Evolutionary conservation across 2,113 vertebrate species (phyloP).

Genomic region (Opisthocomus hoazin): DNA sequence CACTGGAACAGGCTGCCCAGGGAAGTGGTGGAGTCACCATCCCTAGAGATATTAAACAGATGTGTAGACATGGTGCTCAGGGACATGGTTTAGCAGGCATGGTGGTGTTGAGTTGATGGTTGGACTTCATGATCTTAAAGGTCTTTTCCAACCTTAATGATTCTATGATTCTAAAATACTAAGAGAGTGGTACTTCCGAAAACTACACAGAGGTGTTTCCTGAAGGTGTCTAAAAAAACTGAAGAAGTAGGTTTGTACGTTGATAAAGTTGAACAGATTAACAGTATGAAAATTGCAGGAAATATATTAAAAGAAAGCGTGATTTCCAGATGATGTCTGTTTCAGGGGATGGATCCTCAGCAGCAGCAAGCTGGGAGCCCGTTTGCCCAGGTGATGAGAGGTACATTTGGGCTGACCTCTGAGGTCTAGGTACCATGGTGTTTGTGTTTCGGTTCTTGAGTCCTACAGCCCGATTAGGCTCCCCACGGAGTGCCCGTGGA

Average conservation of each 20-base stretch:
- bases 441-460: not conserved
- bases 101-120: too few species aligned
- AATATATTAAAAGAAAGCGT: not conserved
- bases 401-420: not conserved
- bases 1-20: too few species aligned
- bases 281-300: not conserved
- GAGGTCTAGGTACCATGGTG: accelerated
- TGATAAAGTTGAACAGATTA: not conserved
- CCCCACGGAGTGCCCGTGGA: not conserved
- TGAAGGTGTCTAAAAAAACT: not conserved
- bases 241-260: not conserved
- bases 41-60: too few species aligned
- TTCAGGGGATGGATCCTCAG: not conserved
- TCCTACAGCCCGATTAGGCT: not conserved
- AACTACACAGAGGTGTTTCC: not conserved
- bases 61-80: too few species aligned
- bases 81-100: too few species aligned
- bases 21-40: too few species aligned
- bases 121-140: too few species aligned
- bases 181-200: not conserved
- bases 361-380: not conserved
- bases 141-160: too few species aligned
- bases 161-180: too few species aligned
- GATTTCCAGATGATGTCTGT: not conserved
- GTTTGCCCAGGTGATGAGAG: not conserved